Evolutionary conservation across 1,140 invertebrate genomes (phyloP).

Genomic region (Dreissena polymorpha): DNA sequence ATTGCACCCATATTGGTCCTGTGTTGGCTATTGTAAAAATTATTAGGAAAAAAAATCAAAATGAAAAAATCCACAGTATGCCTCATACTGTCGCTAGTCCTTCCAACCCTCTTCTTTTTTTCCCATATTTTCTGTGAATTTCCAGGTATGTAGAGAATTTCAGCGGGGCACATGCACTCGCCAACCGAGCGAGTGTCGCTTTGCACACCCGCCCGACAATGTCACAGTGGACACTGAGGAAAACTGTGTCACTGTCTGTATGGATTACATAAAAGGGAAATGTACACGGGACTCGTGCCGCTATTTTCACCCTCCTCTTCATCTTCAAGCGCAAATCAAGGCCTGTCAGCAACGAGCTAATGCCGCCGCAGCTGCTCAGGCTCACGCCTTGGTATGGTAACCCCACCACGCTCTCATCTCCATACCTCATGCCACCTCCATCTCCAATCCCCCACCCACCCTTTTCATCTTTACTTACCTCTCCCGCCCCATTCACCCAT

Average conservation of each 20-base stretch:
- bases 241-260: slow-evolving; percentile 97
- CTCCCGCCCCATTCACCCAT: too few relatives aligned
- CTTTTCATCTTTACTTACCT: neutral
- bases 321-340: slow-evolving; percentile 99
- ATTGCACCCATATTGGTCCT: too few relatives aligned
- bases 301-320: slow-evolving; percentile 87
- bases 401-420: slow-evolving; percentile 42
- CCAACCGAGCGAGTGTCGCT: slow-evolving; percentile 97
- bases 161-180: slow-evolving; percentile 98
- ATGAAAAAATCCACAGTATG: too few relatives aligned
- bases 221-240: slow-evolving; percentile 90
- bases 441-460: slow-evolving; percentile 11
- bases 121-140: slow-evolving; percentile 61
- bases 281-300: slow-evolving; percentile 95
- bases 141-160: slow-evolving; percentile 98
- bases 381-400: slow-evolving; percentile 85
- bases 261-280: slow-evolving; percentile 98
- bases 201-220: slow-evolving; percentile 97
- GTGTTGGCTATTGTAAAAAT: too few relatives aligned
- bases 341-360: slow-evolving; percentile 90
- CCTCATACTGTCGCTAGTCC: too few relatives aligned
- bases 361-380: slow-evolving; percentile 80
- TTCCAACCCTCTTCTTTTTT: slow-evolving; percentile 36
- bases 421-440: slow-evolving; percentile 26
- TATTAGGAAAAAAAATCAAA: too few relatives aligned